Evolutionary conservation across 2,888 invertebrate genomes (phyloP).

Genomic region (Gisinianus flammeolus): DNA sequence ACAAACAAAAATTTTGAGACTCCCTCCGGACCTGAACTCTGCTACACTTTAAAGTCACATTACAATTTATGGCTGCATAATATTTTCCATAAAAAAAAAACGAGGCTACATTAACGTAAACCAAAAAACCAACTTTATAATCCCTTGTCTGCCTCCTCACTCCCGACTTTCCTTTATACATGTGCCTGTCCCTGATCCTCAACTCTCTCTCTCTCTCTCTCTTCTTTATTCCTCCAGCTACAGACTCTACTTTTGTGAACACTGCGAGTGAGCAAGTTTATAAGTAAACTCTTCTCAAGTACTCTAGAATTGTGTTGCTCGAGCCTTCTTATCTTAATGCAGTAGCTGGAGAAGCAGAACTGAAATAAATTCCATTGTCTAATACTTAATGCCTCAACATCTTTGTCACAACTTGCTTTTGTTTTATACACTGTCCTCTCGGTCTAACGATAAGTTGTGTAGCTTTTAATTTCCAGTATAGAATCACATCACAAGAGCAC

Average conservation of each 20-base stretch:
- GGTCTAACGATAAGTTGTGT: no score
- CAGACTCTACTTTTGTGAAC: background rate
- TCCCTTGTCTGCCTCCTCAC: constrained; percentile 1
- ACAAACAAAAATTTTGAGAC: constrained; percentile 14
- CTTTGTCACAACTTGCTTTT: constrained; percentile 1
- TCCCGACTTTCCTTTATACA: background rate
- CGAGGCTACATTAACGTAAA: background rate
- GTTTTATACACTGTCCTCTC: background rate
- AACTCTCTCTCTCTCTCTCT: background rate
- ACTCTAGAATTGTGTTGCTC: background rate
- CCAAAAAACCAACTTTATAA: constrained; percentile 16
- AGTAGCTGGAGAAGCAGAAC: constrained; percentile 25
- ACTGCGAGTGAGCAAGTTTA: background rate
- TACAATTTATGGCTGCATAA: constrained; percentile 20
- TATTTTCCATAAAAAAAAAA: constrained; percentile 18
- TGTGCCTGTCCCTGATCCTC: background rate
- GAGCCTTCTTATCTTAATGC: constrained; percentile 29
- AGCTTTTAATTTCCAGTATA: no score
- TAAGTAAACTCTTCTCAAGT: background rate
- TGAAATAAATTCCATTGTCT: constrained; percentile 32
- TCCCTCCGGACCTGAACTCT: constrained; percentile 1
- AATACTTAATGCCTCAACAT: constrained; percentile 23
- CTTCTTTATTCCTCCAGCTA: background rate
- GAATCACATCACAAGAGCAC: no score
- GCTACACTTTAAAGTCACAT: constrained; percentile 18